A percentile compares a stretch with the other conserved stretches of the same genome.
These are phyloP conservation scores for Syritta pipiens DNA, from an alignment of 2,888 invertebrate genomes.

Conservation along the genomic window DNA sequence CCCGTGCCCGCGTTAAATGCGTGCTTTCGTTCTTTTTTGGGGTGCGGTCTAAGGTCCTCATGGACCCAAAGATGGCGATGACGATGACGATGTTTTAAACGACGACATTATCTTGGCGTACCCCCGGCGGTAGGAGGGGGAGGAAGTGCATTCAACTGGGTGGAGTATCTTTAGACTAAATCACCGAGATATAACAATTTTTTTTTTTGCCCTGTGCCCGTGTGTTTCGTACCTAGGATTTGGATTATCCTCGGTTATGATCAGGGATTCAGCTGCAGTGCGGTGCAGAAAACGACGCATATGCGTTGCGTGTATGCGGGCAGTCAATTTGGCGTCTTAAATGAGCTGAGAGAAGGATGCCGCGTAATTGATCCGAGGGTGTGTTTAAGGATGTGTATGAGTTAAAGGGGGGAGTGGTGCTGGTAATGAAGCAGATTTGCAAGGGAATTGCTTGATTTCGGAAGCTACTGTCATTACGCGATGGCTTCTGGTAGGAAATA, in stretches of 20 bases:
- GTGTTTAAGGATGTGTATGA: conserved; percentile 25
- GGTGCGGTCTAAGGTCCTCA: conserved; percentile 45
- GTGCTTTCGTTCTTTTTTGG: conserved; percentile 11
- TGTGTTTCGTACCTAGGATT: conserved; percentile 12
- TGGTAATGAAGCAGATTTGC: too few species aligned
- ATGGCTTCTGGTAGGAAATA: too few species aligned
- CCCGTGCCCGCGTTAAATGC: conserved; percentile 36
- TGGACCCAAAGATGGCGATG: conserved; percentile 38
- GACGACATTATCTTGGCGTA: conserved; percentile 50
- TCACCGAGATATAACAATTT: conserved; percentile 21
- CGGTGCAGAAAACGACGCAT: too few species aligned
- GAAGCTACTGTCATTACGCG: too few species aligned
- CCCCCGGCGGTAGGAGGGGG: conserved; percentile 27
- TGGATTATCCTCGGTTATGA: background rate
- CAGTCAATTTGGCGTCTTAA: conserved; percentile 45
- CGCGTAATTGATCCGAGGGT: conserved; percentile 36
- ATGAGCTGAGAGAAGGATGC: conserved; percentile 46
- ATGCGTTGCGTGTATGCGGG: conserved; percentile 32
- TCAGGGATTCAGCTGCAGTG: too few species aligned
- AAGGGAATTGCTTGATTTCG: too few species aligned
- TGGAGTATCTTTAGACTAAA: conserved; percentile 44
- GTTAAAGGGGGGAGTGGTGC: too few species aligned
- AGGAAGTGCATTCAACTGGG: too few species aligned
- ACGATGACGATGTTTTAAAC: conserved; percentile 58
- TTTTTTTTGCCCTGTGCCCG: background rate